Evolutionary conservation across 2,113 vertebrate genomes (phyloP).

Genomic region (Acinonyx jubatus): DNA sequence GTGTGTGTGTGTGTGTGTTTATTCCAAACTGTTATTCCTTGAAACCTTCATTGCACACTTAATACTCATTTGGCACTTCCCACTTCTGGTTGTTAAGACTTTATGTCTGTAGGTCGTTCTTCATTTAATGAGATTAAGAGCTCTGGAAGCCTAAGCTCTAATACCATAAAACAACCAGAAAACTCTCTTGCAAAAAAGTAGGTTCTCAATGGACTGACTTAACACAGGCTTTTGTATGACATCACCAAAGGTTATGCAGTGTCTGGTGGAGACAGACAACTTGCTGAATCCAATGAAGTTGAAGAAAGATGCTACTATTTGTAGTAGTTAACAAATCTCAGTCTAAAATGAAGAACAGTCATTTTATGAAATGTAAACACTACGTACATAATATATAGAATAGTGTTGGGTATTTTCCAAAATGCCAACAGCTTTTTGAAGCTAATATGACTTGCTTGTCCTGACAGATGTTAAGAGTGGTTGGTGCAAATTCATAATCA

Average conservation of each 20-base stretch:
- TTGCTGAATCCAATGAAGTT: neutral
- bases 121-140: slow-evolving; percentile 8
- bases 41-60: neutral
- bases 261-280: neutral
- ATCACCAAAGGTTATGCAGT: neutral
- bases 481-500: neutral
- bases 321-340: slow-evolving; percentile 38
- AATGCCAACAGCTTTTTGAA: slow-evolving; percentile 47
- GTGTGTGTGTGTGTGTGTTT: neutral
- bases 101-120: neutral
- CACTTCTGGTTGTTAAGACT: neutral
- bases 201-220: neutral
- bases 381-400: neutral
- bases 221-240: neutral
- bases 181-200: neutral
- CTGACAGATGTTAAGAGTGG: neutral
- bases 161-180: neutral
- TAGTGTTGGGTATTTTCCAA: slow-evolving; percentile 37
- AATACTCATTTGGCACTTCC: neutral
- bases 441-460: neutral
- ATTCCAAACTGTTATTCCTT: neutral
- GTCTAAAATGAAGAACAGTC: neutral
- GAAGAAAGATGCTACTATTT: neutral
- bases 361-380: slow-evolving; percentile 52
- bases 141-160: neutral